Evolutionary conservation across 53 echinoderm and acorn worm genomes (phyloP).

Genomic region (Apostichopus leukothele): DNA sequence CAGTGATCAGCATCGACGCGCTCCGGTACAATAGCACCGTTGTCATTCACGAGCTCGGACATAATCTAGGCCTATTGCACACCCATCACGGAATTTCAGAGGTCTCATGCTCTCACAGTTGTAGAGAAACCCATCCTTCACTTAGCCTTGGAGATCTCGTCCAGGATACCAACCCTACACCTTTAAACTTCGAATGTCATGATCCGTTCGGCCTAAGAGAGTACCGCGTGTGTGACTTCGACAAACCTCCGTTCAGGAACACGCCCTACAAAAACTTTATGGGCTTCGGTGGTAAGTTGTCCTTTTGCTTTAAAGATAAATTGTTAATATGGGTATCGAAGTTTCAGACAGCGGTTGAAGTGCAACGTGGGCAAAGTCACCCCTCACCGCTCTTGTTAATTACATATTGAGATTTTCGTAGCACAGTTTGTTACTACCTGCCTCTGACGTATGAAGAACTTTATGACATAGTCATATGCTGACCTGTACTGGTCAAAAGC

Average conservation of each 20-base stretch:
- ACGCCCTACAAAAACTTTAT: conserved; percentile 90
- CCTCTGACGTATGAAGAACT: no score
- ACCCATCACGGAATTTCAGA: conserved; percentile 83
- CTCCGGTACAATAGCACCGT: conserved; percentile 60
- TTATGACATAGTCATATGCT: no score
- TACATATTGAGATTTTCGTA: no score
- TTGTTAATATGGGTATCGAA: no score
- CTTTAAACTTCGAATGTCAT: conserved; percentile 72
- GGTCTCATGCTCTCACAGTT: conserved; percentile 60
- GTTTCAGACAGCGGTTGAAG: no score
- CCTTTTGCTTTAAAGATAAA: no score
- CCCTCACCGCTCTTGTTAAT: no score
- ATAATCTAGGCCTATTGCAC: conserved; percentile 88
- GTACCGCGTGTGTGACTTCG: conserved; percentile 52
- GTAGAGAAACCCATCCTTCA: conserved; percentile 68
- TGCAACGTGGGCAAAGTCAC: no score
- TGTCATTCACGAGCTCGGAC: conserved; percentile 90
- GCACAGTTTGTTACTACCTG: no score
- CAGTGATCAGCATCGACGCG: conserved; percentile 59
- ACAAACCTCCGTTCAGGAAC: conserved; percentile 54
- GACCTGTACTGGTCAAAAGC: no score
- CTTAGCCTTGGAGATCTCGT: conserved; percentile 79
- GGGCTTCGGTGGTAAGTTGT: conserved; percentile 77
- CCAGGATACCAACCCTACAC: conserved; percentile 89
- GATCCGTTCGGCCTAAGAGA: conserved; percentile 67